These are phyloP conservation scores for Chymomyza fuscimana DNA, from an alignment of 2,888 invertebrate genomes.

Conservation along the genomic window DNA sequence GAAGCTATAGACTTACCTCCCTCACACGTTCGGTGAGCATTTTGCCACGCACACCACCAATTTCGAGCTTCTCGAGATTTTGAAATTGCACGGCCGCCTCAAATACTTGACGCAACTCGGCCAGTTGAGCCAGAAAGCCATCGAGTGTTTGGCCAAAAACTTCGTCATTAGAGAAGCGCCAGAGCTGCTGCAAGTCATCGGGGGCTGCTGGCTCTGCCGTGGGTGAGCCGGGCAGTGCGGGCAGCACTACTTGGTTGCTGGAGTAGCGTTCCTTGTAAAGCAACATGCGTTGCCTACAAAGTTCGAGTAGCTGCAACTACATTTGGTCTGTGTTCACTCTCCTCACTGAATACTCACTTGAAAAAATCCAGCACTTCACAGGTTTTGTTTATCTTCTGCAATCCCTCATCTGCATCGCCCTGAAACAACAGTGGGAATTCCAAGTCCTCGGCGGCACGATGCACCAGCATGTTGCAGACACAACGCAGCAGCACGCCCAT, in stretches of 20 bases:
- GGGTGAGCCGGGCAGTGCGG: constrained; percentile 52
- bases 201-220: constrained; percentile 54
- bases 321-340: neutral
- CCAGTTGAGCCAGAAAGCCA: constrained; percentile 84
- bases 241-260: constrained; percentile 60
- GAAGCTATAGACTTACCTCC: constrained; percentile 53
- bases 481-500: constrained; percentile 88
- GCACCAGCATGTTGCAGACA: constrained; percentile 90
- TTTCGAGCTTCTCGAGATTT: constrained; percentile 93
- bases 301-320: neutral
- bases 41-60: constrained; percentile 81
- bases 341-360: constrained; percentile 79
- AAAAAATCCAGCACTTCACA: constrained; percentile 82
- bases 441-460: constrained; percentile 86
- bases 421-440: constrained; percentile 92
- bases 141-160: constrained; percentile 85
- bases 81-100: constrained; percentile 89
- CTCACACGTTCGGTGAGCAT: constrained; percentile 72
- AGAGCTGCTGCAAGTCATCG: constrained; percentile 82
- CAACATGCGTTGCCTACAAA: constrained; percentile 63
- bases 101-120: constrained; percentile 86
- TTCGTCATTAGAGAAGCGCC: constrained; percentile 88
- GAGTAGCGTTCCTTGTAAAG: constrained; percentile 74
- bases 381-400: constrained; percentile 83
- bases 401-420: constrained; percentile 88